Evolutionary conservation across 2,888 invertebrate genomes (phyloP).

Genomic region (Nemoura dubitans): DNA sequence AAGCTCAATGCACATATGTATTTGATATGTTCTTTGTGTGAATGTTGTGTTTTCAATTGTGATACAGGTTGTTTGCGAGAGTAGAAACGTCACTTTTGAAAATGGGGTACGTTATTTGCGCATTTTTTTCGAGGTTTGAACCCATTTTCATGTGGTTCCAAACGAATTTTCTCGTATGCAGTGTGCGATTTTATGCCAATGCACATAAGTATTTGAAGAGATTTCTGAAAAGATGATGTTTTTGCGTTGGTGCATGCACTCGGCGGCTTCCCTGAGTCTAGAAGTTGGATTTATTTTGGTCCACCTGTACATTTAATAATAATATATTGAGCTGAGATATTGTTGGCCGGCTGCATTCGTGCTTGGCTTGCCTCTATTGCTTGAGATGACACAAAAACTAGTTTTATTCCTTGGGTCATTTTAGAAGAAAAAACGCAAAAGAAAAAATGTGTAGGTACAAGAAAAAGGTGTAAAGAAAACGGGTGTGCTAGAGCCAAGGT

Average conservation of each 20-base stretch:
- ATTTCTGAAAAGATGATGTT: no score
- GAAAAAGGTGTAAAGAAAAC: constrained; percentile 31
- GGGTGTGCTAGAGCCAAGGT: constrained; percentile 30
- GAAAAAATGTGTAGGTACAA: background rate
- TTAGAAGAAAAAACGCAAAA: background rate
- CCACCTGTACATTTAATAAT: constrained; percentile 25
- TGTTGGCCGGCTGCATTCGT: background rate
- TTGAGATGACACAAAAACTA: constrained; percentile 37
- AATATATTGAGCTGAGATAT: background rate
- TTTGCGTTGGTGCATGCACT: no score
- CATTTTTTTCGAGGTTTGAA: background rate
- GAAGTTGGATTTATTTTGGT: constrained; percentile 22
- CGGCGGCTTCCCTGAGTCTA: no score
- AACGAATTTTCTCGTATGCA: no score
- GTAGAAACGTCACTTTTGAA: background rate
- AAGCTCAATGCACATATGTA: background rate
- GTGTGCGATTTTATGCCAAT: no score
- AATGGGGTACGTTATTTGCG: background rate
- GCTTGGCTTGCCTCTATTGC: background rate
- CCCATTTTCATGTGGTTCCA: no score
- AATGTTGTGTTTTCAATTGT: background rate
- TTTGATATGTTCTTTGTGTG: background rate
- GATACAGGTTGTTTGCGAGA: background rate
- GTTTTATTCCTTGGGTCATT: constrained; percentile 32
- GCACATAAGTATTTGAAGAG: no score